These are phyloP conservation scores for Isurus oxyrinchus DNA, from an alignment of 2,113 vertebrate genomes.

Conservation along the genomic window DNA sequence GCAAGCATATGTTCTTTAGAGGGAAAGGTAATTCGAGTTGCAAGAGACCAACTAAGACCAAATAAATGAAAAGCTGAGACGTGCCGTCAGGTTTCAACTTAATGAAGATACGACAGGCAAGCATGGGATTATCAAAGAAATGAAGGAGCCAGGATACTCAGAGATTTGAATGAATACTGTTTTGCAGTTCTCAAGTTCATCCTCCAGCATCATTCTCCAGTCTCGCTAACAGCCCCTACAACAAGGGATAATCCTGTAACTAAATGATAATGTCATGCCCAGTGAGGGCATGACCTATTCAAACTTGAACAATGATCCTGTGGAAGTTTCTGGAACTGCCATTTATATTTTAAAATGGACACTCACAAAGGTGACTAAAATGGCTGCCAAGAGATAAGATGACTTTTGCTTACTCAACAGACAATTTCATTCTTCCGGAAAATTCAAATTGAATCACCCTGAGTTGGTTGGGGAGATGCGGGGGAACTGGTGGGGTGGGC, in stretches of 20 bases:
- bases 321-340: too few species aligned
- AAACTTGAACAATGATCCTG: too few species aligned
- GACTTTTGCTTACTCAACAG: too few species aligned
- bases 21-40: not conserved
- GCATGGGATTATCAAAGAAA: not conserved
- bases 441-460: too few species aligned
- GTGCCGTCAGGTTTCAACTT: too few species aligned
- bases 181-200: not conserved
- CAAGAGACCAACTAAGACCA: not conserved
- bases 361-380: too few species aligned
- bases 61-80: not conserved
- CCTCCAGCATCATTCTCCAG: not conserved
- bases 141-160: not conserved
- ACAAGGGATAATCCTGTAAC: not conserved
- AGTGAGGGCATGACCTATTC: not conserved
- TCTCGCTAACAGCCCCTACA: not conserved
- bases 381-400: too few species aligned
- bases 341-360: too few species aligned
- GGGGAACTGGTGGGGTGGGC: too few species aligned
- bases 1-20: not conserved
- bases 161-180: not conserved
- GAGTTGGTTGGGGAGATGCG: too few species aligned
- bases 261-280: not conserved
- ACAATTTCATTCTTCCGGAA: too few species aligned
- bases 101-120: not conserved